Conservation (phyloP, 2,113 vertebrate species). For the Abramis brama region DNA sequence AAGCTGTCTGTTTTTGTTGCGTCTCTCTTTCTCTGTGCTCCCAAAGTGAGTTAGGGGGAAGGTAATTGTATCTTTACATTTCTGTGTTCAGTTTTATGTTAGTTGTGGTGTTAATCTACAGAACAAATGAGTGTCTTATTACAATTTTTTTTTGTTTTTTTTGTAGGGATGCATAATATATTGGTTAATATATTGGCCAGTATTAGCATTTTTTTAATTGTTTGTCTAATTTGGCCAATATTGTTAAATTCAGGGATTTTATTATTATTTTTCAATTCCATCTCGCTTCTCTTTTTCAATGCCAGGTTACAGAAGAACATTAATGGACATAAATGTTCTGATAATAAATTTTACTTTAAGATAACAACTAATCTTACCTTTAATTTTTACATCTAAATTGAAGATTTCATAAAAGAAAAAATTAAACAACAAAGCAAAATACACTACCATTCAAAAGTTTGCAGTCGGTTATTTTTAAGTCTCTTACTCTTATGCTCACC, state of each 20-base stretch:
- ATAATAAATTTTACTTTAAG: background rate
- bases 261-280: background rate
- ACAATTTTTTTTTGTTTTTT: background rate
- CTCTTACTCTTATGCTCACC: background rate
- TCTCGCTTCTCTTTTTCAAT: background rate
- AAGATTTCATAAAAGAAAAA: background rate
- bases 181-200: background rate
- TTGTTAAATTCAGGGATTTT: too few relatives aligned
- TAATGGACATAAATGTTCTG: background rate
- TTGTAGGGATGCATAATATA: too few relatives aligned
- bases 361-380: too few relatives aligned
- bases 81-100: slow-evolving; percentile 40
- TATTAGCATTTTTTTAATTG: background rate
- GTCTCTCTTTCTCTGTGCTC: slow-evolving; percentile 66
- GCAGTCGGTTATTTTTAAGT: background rate
- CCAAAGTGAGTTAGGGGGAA: slow-evolving; percentile 83
- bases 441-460: background rate
- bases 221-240: background rate
- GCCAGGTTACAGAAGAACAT: background rate
- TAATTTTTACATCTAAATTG: background rate
- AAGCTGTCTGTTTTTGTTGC: slow-evolving; percentile 35
- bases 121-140: background rate
- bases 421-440: background rate
- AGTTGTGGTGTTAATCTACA: background rate
- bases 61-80: slow-evolving; percentile 75